phyloP scores from a whole-genome alignment of 2,888 invertebrate genomes.

The Agriopis leucophaearia region DNA sequence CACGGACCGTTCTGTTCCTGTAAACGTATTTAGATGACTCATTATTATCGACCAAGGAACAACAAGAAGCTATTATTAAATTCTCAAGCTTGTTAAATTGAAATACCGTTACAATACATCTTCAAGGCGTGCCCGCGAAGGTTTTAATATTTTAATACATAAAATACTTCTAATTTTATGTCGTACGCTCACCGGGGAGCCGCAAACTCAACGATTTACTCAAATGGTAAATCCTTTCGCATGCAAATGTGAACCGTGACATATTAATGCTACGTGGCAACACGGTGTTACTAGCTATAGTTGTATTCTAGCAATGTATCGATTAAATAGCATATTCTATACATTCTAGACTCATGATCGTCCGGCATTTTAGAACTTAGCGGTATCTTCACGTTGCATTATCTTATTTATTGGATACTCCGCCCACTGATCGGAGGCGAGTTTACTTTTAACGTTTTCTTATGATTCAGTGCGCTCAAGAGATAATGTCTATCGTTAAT shows the following conservation, averaged over 20 bases:
- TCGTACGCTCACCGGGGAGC: slow-evolving; percentile 55
- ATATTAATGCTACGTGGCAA: slow-evolving; percentile 59
- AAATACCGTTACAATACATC: slow-evolving; percentile 31
- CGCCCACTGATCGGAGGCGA: slow-evolving; percentile 61
- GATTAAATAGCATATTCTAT: slow-evolving; percentile 17
- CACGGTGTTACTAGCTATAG: slow-evolving; percentile 14
- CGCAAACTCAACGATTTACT: slow-evolving; percentile 43
- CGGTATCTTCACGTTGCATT: slow-evolving; percentile 56
- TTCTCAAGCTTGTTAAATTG: slow-evolving; percentile 9
- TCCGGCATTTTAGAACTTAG: slow-evolving; percentile 37
- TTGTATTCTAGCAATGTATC: slow-evolving; percentile 19
- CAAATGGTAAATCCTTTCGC: slow-evolving; percentile 54
- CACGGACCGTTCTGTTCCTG: slow-evolving; percentile 7
- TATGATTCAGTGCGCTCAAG: slow-evolving; percentile 69
- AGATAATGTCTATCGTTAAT: slow-evolving; percentile 65
- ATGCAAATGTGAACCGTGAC: slow-evolving; percentile 68
- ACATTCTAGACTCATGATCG: slow-evolving; percentile 24
- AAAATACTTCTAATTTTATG: slow-evolving; percentile 57
- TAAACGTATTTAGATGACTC: slow-evolving; percentile 20
- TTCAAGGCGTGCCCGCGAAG: slow-evolving; percentile 23
- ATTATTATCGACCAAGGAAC: slow-evolving; percentile 9
- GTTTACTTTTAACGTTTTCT: slow-evolving; percentile 64
- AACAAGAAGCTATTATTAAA: slow-evolving; percentile 22
- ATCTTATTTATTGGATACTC: slow-evolving; percentile 66
- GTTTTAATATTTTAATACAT: slow-evolving; percentile 43